Evolutionary conservation across 2,113 vertebrate species (phyloP).

Genomic region (Buteo buteo): DNA sequence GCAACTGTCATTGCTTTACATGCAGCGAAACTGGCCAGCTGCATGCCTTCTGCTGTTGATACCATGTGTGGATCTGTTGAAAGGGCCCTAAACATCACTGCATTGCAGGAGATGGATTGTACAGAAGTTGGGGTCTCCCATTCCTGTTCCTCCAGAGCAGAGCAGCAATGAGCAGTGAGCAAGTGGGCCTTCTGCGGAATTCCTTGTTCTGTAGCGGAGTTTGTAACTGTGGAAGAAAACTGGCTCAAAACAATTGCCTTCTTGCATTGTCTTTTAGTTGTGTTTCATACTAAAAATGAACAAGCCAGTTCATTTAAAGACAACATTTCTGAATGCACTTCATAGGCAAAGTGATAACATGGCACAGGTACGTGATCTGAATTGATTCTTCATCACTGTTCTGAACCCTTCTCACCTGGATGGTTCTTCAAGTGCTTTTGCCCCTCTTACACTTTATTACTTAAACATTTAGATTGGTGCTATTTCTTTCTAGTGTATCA

Average conservation of each 20-base stretch:
- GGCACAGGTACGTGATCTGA: not conserved
- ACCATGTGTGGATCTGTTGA: not conserved
- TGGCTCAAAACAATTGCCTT: not conserved
- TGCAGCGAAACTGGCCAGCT: not conserved
- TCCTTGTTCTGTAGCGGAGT: not conserved
- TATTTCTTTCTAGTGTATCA: not conserved
- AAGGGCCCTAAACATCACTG: not conserved
- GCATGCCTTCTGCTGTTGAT: not conserved
- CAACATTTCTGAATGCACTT: not conserved
- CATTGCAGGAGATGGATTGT: not conserved
- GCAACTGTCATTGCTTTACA: not conserved
- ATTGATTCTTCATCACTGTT: not conserved
- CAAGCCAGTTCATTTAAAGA: not conserved
- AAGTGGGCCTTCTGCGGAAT: not conserved
- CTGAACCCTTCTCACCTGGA: not conserved
- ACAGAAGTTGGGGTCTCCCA: not conserved
- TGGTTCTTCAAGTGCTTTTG: not conserved
- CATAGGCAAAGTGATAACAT: not conserved
- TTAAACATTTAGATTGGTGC: not conserved
- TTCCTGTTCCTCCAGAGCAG: not conserved
- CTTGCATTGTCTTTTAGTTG: not conserved
- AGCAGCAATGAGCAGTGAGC: not conserved
- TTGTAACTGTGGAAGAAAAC: not conserved
- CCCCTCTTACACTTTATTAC: not conserved
- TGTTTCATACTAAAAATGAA: not conserved